Evolutionary conservation across 2,797 vertebrate genomes (phyloP).

Genomic region (Picus viridis): DNA sequence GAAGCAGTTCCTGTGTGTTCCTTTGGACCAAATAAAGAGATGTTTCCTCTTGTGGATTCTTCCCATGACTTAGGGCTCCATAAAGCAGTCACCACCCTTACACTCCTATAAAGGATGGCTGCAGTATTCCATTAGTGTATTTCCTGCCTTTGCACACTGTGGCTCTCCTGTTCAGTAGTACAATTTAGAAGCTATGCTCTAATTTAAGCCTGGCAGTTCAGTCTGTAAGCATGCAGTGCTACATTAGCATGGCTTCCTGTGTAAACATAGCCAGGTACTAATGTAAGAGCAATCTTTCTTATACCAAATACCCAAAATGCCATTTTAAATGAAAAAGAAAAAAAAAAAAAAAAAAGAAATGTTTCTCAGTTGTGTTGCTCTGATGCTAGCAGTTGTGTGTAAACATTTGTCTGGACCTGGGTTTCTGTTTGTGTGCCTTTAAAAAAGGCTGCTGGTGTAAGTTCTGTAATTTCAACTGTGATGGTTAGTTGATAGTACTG

Average conservation of each 20-base stretch:
- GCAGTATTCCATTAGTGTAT: constrained; percentile 26
- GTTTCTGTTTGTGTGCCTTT: neutral
- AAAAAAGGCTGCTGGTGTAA: rapidly evolving
- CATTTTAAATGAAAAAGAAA: neutral
- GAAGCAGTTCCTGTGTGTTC: neutral
- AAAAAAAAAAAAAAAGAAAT: too few species aligned
- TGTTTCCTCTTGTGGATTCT: neutral
- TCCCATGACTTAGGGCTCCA: neutral
- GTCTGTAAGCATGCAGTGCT: neutral
- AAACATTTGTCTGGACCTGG: neutral
- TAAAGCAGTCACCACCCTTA: neutral
- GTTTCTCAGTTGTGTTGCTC: neutral
- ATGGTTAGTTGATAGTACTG: neutral
- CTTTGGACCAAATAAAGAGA: neutral
- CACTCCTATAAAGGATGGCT: neutral
- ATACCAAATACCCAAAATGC: neutral
- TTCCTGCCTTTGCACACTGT: constrained; percentile 27
- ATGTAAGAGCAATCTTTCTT: neutral
- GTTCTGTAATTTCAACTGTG: neutral
- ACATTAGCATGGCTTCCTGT: neutral
- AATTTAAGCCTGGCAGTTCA: neutral
- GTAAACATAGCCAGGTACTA: neutral
- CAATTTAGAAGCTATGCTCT: neutral
- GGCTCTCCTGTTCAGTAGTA: neutral
- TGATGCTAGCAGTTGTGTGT: neutral